phyloP scores from a whole-genome alignment of 2,888 invertebrate species.

The Drosophila meridionalis region DNA sequence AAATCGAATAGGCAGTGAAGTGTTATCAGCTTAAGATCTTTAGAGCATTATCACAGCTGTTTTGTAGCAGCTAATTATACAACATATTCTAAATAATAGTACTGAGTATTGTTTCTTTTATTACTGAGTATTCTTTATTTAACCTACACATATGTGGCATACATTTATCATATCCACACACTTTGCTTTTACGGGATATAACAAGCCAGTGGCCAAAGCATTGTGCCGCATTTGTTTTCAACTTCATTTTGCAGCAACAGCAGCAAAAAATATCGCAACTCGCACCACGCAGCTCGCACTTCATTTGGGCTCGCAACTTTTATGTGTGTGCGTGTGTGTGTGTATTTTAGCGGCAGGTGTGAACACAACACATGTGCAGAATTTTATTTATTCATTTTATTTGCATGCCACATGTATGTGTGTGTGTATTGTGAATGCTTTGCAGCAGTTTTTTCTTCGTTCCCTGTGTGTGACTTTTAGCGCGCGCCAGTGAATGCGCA shows the following conservation, averaged over 20 bases:
- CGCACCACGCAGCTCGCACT: constrained; percentile 46
- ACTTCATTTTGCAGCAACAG: constrained; percentile 68
- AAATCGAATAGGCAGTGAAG: too few species aligned
- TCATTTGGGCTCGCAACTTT: constrained; percentile 48
- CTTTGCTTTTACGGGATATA: constrained; percentile 12
- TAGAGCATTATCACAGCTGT: neutral
- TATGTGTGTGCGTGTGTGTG: constrained; percentile 47
- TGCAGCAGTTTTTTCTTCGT: constrained; percentile 38
- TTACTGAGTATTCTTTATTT: too few species aligned
- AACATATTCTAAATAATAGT: too few species aligned
- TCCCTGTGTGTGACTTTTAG: constrained; percentile 66
- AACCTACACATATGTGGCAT: neutral
- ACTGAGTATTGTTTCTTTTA: too few species aligned
- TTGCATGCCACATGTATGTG: constrained; percentile 62
- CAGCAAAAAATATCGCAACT: constrained; percentile 32
- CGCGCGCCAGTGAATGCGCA: constrained; percentile 79
- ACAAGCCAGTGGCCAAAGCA: constrained; percentile 44
- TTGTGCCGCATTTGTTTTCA: constrained; percentile 70
- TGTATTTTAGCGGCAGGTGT: constrained; percentile 72
- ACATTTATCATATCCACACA: neutral
- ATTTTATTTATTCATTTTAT: constrained; percentile 82
- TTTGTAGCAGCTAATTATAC: neutral
- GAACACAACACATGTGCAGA: constrained; percentile 74
- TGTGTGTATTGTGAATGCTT: constrained; percentile 39
- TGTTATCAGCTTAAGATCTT: too few species aligned